A percentile compares a stretch with the other conserved stretches of the same genome.
Conservation (phyloP, 2,797 vertebrate genomes). For the Ceryle rudis region DNA sequence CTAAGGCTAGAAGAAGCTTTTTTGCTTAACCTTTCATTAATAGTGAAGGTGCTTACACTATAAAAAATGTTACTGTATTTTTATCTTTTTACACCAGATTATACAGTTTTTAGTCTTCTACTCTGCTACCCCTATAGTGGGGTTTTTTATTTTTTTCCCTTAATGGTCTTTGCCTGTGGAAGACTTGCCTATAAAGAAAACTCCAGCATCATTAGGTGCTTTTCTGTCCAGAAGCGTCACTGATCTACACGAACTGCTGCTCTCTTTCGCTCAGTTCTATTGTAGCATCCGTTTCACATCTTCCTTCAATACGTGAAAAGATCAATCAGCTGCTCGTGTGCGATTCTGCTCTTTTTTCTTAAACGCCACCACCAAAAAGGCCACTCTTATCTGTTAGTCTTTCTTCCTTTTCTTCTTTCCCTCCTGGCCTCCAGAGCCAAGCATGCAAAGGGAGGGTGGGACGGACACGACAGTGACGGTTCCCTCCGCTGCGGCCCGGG, state of each 20-base stretch:
- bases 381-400: neutral
- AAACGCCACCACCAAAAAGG: fast-evolving
- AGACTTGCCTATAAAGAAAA: neutral
- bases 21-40: neutral
- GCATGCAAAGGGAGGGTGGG: no score
- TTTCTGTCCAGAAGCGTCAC: neutral
- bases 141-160: no score
- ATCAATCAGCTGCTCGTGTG: neutral
- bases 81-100: neutral
- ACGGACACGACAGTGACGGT: no score
- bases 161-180: neutral
- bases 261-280: fast-evolving
- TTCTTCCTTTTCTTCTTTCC: neutral
- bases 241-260: fast-evolving
- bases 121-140: fast-evolving
- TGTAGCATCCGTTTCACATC: fast-evolving
- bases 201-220: neutral
- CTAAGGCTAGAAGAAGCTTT: neutral
- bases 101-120: neutral
- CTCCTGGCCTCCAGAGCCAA: neutral
- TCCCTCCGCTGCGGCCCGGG: neutral
- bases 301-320: neutral
- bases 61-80: neutral
- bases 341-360: neutral
- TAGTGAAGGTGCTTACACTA: neutral